These are phyloP conservation scores for Acanthiza pusilla DNA, from an alignment of 2,797 vertebrate species.

Conservation along the genomic window DNA sequence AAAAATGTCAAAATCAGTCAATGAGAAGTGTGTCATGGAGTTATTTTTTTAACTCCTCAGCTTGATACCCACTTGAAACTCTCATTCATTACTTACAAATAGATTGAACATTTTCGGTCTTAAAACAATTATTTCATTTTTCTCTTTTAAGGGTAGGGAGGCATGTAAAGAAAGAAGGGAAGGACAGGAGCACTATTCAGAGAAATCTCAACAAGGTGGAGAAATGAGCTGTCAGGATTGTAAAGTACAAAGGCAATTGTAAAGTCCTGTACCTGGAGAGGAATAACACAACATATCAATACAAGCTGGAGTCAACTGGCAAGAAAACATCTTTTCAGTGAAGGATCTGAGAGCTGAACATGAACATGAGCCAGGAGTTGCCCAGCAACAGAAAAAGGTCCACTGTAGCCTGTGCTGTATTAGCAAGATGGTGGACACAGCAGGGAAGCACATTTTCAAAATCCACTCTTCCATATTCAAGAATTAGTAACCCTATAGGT, in stretches of 20 bases:
- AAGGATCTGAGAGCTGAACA: not conserved
- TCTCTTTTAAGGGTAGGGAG: not conserved
- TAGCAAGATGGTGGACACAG: not conserved
- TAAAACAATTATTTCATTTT: not conserved
- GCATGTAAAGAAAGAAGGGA: not conserved
- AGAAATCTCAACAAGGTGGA: not conserved
- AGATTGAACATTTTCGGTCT: not conserved
- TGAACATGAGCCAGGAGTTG: not conserved
- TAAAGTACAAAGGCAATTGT: not conserved
- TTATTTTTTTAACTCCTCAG: not conserved
- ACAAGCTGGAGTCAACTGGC: not conserved
- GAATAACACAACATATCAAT: not conserved
- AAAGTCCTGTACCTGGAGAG: not conserved
- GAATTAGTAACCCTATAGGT: not conserved
- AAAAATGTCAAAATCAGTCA: not conserved
- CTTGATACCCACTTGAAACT: not conserved
- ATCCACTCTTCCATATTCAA: not conserved
- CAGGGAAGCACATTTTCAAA: not conserved
- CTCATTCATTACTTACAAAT: not conserved
- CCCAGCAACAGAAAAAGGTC: not conserved
- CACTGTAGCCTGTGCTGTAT: not conserved
- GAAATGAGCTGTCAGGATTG: not conserved
- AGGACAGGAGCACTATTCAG: not conserved
- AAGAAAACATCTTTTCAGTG: not conserved
- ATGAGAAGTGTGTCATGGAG: not conserved